Percentiles rank a stretch among this genome's conserved stretches.
Conservation (phyloP, 2,888 invertebrate genomes). For the Blastobasis adustella region DNA sequence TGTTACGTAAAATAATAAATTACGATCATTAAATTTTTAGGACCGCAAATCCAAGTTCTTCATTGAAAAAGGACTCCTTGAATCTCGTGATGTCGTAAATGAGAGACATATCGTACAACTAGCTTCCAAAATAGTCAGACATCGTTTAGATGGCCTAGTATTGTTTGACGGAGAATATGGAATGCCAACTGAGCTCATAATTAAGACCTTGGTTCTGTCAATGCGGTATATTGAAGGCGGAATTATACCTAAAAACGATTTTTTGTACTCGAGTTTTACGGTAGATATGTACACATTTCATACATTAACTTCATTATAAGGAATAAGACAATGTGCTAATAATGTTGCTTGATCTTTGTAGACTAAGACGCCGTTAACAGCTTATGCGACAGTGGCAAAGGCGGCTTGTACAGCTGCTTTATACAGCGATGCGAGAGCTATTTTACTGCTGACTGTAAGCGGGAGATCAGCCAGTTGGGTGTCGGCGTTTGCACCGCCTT, state of each 20-base stretch:
- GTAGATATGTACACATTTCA: conserved; percentile 7
- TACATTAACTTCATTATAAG: too few species aligned
- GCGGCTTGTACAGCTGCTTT: conserved; percentile 17
- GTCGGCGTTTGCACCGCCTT: conserved; percentile 12
- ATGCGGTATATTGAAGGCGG: conserved; percentile 17
- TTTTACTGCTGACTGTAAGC: conserved; percentile 15
- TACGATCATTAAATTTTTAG: too few species aligned
- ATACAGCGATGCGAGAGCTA: conserved; percentile 11
- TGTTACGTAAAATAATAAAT: too few species aligned
- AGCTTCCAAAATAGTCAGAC: conserved; percentile 16
- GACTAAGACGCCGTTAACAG: background rate
- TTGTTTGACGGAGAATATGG: conserved; percentile 10
- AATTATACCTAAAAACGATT: conserved; percentile 13
- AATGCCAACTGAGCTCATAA: conserved; percentile 11
- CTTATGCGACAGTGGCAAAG: conserved; percentile 6
- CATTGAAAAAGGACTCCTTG: too few species aligned
- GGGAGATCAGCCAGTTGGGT: conserved; percentile 18
- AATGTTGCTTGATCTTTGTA: background rate
- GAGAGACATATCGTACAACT: conserved; percentile 18
- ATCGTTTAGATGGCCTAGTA: conserved; percentile 20
- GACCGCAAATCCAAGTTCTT: too few species aligned
- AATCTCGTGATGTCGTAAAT: background rate
- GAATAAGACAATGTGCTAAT: background rate
- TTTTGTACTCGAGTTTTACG: conserved; percentile 18
- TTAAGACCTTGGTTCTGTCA: conserved; percentile 22